Evolutionary conservation across 2,113 vertebrate species (phyloP).

Genomic region (Riparia riparia): DNA sequence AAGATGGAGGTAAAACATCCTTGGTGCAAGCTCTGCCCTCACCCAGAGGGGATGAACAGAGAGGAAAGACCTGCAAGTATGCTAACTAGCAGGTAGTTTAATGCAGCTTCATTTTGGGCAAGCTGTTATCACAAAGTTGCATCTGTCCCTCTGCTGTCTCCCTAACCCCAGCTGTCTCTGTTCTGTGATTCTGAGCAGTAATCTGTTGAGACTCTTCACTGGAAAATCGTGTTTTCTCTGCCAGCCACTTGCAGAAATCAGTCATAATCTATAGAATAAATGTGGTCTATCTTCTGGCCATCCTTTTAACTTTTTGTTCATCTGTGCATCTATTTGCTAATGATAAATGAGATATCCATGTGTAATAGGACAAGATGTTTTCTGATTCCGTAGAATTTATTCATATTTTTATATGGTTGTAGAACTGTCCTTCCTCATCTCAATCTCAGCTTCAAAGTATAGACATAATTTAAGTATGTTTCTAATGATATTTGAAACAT

Average conservation of each 20-base stretch:
- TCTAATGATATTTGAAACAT: background rate
- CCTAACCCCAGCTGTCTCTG: background rate
- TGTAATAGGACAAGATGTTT: background rate
- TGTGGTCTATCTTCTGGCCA: background rate
- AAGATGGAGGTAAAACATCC: background rate
- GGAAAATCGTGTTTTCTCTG: background rate
- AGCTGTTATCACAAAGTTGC: background rate
- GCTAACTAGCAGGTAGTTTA: background rate
- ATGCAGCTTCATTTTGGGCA: background rate
- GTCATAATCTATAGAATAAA: background rate
- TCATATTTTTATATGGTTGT: background rate
- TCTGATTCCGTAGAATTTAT: background rate
- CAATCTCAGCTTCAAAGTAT: background rate
- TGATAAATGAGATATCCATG: background rate
- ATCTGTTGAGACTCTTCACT: background rate
- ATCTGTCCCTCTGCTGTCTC: background rate
- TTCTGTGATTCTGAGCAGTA: background rate
- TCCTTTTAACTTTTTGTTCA: background rate
- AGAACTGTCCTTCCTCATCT: background rate
- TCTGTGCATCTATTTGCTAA: background rate
- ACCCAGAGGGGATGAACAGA: background rate
- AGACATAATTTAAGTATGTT: background rate
- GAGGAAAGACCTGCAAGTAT: background rate
- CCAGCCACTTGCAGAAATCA: background rate
- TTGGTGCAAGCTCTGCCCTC: background rate